These are phyloP conservation scores for Chloebia gouldiae DNA, from an alignment of 2,113 vertebrate genomes.

Conservation along the genomic window DNA sequence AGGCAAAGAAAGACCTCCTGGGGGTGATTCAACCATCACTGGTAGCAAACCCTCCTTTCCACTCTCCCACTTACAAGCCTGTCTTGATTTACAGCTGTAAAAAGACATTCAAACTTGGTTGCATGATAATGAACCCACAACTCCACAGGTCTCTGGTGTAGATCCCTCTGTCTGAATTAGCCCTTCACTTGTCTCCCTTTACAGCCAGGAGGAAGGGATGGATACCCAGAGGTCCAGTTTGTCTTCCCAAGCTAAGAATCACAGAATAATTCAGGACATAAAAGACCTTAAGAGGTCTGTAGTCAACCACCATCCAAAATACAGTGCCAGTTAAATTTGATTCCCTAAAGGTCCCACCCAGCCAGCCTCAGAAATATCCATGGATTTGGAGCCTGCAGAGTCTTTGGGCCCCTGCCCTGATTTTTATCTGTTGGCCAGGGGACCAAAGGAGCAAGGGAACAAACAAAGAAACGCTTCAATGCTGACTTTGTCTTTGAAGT, in stretches of 20 bases:
- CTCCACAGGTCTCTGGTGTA: background rate
- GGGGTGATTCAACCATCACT: background rate
- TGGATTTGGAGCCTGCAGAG: background rate
- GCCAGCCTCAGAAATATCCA: background rate
- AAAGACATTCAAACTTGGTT: background rate
- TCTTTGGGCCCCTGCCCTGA: background rate
- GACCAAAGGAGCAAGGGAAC: background rate
- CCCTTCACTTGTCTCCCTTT: background rate
- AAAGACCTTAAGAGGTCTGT: background rate
- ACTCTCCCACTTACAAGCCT: background rate
- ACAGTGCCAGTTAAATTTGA: background rate
- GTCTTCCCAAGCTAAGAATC: background rate
- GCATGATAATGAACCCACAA: background rate
- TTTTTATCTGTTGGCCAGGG: background rate
- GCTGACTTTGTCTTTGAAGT: background rate
- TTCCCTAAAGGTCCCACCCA: background rate
- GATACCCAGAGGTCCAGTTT: background rate
- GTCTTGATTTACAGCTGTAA: background rate
- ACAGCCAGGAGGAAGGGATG: background rate
- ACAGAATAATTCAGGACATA: background rate
- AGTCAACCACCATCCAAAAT: background rate
- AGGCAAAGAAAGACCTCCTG: background rate
- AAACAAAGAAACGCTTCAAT: background rate
- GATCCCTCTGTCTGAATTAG: background rate
- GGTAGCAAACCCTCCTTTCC: background rate